Evolutionary conservation across 2,113 vertebrate genomes (phyloP).

Genomic region (Gobio gobio): DNA sequence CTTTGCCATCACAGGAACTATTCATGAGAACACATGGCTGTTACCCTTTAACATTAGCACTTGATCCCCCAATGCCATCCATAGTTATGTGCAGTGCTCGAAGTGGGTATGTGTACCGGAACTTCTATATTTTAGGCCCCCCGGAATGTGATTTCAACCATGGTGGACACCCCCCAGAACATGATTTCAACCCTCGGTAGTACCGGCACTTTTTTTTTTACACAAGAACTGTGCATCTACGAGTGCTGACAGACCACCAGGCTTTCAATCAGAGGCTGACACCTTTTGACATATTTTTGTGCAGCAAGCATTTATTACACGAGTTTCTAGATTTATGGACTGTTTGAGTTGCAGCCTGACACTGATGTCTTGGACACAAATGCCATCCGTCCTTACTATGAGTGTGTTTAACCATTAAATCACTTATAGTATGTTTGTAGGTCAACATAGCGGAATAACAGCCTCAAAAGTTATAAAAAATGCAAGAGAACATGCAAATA

Average conservation of each 20-base stretch:
- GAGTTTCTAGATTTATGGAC: slow-evolving; percentile 23
- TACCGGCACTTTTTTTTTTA: too few species aligned
- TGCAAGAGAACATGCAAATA: not conserved
- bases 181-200: too few species aligned
- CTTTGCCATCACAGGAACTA: too few species aligned
- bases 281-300: not conserved
- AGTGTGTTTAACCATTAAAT: not conserved
- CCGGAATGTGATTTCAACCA: too few species aligned
- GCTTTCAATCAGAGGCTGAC: not conserved
- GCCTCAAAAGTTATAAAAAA: not conserved
- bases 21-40: too few species aligned
- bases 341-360: slow-evolving; percentile 3
- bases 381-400: slow-evolving; percentile 2
- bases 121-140: too few species aligned
- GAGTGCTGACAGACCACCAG: not conserved
- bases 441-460: not conserved
- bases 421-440: not conserved
- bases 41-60: too few species aligned
- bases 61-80: too few species aligned
- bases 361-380: slow-evolving; percentile 1
- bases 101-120: too few species aligned
- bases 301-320: not conserved
- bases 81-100: too few species aligned
- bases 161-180: too few species aligned
- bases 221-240: not conserved